Evolutionary conservation across 92 coral and sea anemone species (phyloP), one percentile per base, ranked within the genome.

Genomic region (Epizoanthus rinbou): DNA sequence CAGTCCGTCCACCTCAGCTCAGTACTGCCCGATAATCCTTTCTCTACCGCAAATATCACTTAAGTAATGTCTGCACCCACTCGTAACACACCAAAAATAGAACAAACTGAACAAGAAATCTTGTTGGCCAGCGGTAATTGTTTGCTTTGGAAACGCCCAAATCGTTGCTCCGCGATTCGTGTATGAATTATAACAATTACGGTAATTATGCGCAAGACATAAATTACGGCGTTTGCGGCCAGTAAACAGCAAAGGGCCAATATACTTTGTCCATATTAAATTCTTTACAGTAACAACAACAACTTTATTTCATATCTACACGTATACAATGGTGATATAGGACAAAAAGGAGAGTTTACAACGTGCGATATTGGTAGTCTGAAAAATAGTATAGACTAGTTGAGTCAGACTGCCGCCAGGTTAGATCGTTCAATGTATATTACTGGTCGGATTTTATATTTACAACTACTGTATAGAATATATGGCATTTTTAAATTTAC

Each of bases 121-220:
- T 19, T 41, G 22, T 78, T 39, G 54, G 81, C 14, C 63, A 33
- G 81, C 69, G 68, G 81, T 56, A 57, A 11, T 35, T 75, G 69
- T 58, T 75, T 62, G 23, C 19, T 75, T 58, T 67, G 73, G 81
- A 28, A 58, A 54, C 54, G 43, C 35, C 54, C 21, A 57, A 17
- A 23, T 21, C 63, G 79, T 53, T 73, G 19, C 39, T 31, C 6
- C 35, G 8, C 71, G 57, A 70, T 53, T 37, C 57, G 43, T 41
- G 2, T 28, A 37, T 37, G 47, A 69, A 69, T 69, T 41, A 39
- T 19, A 69, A 37, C 39, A 41, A 28, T 6, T 43, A 39, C 16
- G 54, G 54, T 50, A 41, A 4, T 41, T 39, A 41, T 18, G 18
- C 57, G 21, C n/a, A 2, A 22, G 75, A 24, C 71, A 66, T 10